Conservation (phyloP, 2,113 vertebrate genomes). For the Ivindomyrus marchei region DNA sequence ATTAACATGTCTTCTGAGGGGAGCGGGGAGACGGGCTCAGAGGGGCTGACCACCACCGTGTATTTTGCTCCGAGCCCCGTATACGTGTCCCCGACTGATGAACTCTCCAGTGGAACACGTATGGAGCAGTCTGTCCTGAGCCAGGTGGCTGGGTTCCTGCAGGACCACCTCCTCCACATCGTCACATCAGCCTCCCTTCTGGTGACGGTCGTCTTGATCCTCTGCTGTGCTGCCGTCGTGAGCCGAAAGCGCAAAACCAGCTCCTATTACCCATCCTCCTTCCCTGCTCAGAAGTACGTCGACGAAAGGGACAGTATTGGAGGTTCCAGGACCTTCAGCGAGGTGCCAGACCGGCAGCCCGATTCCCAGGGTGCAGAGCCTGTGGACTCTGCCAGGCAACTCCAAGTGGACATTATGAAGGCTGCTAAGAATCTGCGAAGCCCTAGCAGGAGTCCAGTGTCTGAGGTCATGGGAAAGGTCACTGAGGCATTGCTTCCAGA, state of each 20-base stretch:
- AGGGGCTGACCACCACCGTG: slow-evolving; percentile 8
- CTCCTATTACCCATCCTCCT: slow-evolving; percentile 83
- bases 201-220: slow-evolving; percentile 64
- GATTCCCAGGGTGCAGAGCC: slow-evolving; percentile 47
- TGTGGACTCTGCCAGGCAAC: slow-evolving; percentile 64
- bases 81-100: background rate
- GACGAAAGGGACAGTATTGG: slow-evolving; percentile 74
- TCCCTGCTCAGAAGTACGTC: slow-evolving; percentile 85
- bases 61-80: background rate
- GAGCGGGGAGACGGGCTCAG: slow-evolving; percentile 52
- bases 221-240: slow-evolving; percentile 70
- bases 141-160: slow-evolving; percentile 65
- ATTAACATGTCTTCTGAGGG: slow-evolving; percentile 42
- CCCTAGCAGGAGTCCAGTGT: slow-evolving; percentile 42
- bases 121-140: slow-evolving; percentile 49
- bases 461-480: slow-evolving; percentile 26
- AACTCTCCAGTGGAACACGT: slow-evolving; percentile 34
- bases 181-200: slow-evolving; percentile 66
- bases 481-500: slow-evolving; percentile 22
- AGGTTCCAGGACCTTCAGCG: slow-evolving; percentile 63
- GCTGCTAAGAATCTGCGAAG: slow-evolving; percentile 77
- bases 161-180: slow-evolving; percentile 72
- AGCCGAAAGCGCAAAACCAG: slow-evolving; percentile 75
- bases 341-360: slow-evolving; percentile 63
- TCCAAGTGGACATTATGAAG: slow-evolving; percentile 77